Base-by-base conservation (phyloP, 2,797 vertebrate genomes). In the Naso thynnoides region DNA sequence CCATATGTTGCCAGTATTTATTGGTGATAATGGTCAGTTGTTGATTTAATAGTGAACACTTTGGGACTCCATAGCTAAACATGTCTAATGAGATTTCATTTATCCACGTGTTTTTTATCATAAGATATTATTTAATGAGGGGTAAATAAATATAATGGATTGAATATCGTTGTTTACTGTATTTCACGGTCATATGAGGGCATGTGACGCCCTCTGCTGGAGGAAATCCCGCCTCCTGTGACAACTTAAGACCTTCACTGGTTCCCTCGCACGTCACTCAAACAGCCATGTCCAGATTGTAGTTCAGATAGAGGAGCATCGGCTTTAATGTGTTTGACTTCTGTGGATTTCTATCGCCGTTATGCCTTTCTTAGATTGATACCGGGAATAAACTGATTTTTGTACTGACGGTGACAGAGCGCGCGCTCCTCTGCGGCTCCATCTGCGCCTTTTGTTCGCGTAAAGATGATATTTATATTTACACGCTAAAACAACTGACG, bases 211-310 rank as follows among this genome's bases (percentile, higher is more conserved):
- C n/a, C 57, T 74, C 62, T 45, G 11, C 45, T 29, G 33, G 2
- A 56, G 88, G 87, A 93, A 92, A 91, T 94, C 86, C 92, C 88
- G 85, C 92, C 93, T 42, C 52, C 19, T 42, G 3, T 3, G 13
- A 5, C 6, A 21, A 45, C 13, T 0, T 0, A 33, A 39, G 4
- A 1, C 38, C 3, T 63, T 74, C 26, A 93, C 90, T 93, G 88
- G 93, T 29, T 63, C 8, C 0, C 27, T 1, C 36, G 2, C 8
- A 0, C 3, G 84, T 53, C 91, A 33, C 27, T 89, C 65, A 77
- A 58, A 49, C 87, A 80, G 73, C 84, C 85, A 77, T 83, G 88
- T 89, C 82, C 76, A 44, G 73, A 82, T 87, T 78, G 73, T 72
- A 73, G 88, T 65, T 86, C 85, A 76, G 76, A 85, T 78, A 85